Conservation (phyloP, 2,113 vertebrate genomes). For the Dicerorhinus sumatrensis region DNA sequence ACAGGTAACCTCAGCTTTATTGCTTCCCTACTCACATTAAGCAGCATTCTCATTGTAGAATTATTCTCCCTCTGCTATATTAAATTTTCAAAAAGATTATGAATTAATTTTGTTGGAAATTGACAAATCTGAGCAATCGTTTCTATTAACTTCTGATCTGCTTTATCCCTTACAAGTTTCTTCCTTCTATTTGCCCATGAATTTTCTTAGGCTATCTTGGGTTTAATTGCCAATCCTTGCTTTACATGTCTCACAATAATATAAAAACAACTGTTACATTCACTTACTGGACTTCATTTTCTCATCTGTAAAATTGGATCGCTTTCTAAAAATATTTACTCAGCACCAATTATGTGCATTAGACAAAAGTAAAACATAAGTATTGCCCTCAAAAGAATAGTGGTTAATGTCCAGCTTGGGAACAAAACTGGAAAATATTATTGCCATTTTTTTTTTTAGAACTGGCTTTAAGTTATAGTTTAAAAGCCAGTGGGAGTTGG, state of each 20-base stretch:
- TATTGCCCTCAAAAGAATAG: background rate
- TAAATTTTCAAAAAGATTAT: slow-evolving; percentile 21
- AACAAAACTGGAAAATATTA: slow-evolving; percentile 18
- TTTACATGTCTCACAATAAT: background rate
- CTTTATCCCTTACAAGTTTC: background rate
- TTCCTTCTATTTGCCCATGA: background rate
- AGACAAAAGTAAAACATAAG: slow-evolving; percentile 23
- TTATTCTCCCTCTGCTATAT: background rate
- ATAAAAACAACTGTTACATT: slow-evolving; percentile 21
- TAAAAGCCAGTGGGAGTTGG: background rate
- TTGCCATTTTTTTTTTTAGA: background rate
- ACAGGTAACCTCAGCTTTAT: background rate
- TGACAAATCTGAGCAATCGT: background rate
- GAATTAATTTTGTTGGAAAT: slow-evolving; percentile 1
- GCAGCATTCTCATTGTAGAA: background rate
- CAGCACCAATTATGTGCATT: background rate
- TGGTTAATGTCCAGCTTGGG: background rate
- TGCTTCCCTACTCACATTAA: background rate
- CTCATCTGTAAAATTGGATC: background rate
- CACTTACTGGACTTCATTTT: slow-evolving; percentile 16
- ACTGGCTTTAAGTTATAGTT: background rate
- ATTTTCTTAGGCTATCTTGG: background rate
- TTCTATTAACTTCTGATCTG: slow-evolving; percentile 9
- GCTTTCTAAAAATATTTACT: slow-evolving; percentile 31
- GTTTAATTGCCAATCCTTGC: background rate